These are phyloP conservation scores for Corapipo altera DNA, from an alignment of 2,113 vertebrate species.

Conservation along the genomic window DNA sequence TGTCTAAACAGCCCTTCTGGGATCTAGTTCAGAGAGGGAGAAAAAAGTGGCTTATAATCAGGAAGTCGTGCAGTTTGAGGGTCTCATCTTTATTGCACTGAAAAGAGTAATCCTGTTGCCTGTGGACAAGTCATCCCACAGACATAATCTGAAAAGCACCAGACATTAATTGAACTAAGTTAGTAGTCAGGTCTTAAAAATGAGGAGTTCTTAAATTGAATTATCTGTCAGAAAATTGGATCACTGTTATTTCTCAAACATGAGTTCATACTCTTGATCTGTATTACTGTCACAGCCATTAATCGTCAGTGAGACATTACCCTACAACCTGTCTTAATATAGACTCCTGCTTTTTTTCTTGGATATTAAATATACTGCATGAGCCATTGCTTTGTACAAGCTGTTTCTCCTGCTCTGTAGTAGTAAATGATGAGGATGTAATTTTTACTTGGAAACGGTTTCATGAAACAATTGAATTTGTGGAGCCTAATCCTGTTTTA, in stretches of 20 bases:
- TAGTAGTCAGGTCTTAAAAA: not conserved
- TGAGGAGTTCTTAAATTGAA: not conserved
- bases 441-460: not conserved
- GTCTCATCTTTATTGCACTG: not conserved
- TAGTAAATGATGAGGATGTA: not conserved
- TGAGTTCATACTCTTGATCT: not conserved
- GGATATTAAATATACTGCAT: not conserved
- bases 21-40: not conserved
- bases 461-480: not conserved
- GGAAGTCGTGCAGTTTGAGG: not conserved
- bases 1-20: not conserved
- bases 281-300: not conserved
- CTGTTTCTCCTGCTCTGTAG: not conserved
- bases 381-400: not conserved
- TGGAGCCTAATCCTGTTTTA: not conserved
- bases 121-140: not conserved
- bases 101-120: not conserved
- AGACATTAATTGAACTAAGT: not conserved
- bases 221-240: conserved; percentile 1
- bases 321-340: not conserved
- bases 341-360: not conserved
- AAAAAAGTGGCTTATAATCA: not conserved
- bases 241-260: not conserved
- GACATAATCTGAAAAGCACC: not conserved
- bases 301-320: not conserved